These are phyloP conservation scores for Pheosia tremula DNA, from an alignment of 2,888 invertebrate genomes.

Conservation along the genomic window DNA sequence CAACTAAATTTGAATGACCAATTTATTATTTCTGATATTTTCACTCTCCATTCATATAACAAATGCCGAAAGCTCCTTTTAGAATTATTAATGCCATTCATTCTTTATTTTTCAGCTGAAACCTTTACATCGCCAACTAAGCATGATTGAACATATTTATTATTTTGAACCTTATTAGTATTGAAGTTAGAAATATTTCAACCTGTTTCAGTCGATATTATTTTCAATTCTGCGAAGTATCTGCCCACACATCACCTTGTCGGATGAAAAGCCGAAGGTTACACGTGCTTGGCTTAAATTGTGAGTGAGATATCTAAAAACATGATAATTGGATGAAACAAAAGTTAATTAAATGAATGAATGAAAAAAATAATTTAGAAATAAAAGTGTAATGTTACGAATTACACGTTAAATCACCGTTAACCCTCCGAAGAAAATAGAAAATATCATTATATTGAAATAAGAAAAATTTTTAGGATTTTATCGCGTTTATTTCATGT, in stretches of 20 bases:
- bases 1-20: too few species aligned
- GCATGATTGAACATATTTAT: neutral
- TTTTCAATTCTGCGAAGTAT: neutral
- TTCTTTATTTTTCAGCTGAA: neutral
- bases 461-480: too few species aligned
- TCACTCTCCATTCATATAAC: neutral
- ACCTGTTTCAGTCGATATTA: neutral
- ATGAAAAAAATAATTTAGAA: too few species aligned
- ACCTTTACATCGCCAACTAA: neutral
- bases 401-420: too few species aligned
- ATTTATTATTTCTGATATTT: neutral
- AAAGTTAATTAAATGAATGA: too few species aligned
- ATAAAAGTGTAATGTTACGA: too few species aligned
- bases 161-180: neutral
- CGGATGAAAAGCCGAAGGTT: neutral
- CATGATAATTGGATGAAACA: neutral
- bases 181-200: neutral
- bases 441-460: too few species aligned
- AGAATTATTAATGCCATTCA: neutral
- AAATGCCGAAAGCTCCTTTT: neutral
- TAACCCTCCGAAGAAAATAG: too few species aligned
- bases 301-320: neutral
- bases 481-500: too few species aligned
- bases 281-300: neutral
- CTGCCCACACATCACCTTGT: neutral